Percentiles rank a stretch among this genome's conserved stretches.
These are phyloP conservation scores for Clitarchus hookeri DNA, from an alignment of 2,888 invertebrate genomes.

Conservation along the genomic window DNA sequence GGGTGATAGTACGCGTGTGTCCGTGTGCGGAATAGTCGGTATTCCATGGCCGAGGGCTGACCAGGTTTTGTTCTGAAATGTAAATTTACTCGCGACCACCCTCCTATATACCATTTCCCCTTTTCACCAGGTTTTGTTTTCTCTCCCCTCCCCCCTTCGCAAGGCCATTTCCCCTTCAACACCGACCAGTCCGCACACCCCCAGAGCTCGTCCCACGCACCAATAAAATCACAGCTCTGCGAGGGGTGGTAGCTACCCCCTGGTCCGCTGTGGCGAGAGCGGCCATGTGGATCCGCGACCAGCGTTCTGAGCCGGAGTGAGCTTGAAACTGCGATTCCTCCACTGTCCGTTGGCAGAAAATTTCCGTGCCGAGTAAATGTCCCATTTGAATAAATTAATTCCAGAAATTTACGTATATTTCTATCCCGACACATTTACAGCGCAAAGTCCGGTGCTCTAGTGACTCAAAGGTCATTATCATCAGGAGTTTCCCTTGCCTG, in stretches of 20 bases:
- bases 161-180: neutral
- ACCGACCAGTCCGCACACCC: neutral
- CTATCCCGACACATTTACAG: too few species aligned
- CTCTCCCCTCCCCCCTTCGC: neutral
- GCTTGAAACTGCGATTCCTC: neutral
- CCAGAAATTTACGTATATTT: neutral
- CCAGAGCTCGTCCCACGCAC: neutral
- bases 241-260: neutral
- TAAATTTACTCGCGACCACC: neutral
- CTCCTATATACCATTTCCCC: neutral
- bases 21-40: neutral
- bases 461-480: too few species aligned
- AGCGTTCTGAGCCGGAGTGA: neutral
- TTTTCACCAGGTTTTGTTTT: neutral
- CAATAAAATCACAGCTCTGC: neutral
- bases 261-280: neutral
- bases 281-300: neutral
- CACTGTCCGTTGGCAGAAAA: neutral
- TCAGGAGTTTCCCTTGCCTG: too few species aligned
- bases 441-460: too few species aligned
- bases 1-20: neutral
- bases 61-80: constrained; percentile 8
- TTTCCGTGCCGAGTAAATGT: neutral
- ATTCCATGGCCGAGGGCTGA: neutral
- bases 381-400: neutral